Evolutionary conservation across 1,140 invertebrate genomes (phyloP).

Genomic region (Halesus radiatus): DNA sequence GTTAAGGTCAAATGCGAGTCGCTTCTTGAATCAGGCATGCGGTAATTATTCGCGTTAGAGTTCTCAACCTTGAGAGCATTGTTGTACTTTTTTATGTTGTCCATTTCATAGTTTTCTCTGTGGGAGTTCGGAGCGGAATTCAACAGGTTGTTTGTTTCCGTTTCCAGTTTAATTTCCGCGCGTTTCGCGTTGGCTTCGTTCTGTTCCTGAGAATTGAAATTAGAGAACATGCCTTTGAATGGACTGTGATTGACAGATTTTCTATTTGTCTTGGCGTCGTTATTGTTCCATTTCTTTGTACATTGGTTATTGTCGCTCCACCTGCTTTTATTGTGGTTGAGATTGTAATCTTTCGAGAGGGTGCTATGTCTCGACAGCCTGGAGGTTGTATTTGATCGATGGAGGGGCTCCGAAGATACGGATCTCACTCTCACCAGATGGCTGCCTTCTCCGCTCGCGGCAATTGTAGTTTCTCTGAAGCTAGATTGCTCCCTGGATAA

Average conservation of each 20-base stretch:
- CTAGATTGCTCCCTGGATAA: conserved; percentile 71
- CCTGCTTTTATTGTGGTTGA: conserved; percentile 44
- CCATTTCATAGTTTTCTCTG: conserved; percentile 38
- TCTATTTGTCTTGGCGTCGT: conserved; percentile 4
- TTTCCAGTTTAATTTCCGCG: conserved; percentile 48
- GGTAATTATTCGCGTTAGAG: conserved; percentile 16
- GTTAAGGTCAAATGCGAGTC: conserved; percentile 30
- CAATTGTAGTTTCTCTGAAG: conserved; percentile 70
- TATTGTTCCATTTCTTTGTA: conserved; percentile 44
- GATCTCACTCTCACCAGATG: conserved; percentile 65
- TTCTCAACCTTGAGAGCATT: conserved; percentile 27
- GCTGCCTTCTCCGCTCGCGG: conserved; percentile 63
- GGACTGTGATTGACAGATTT: conserved; percentile 31
- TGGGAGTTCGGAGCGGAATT: background rate
- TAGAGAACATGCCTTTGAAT: conserved; percentile 44
- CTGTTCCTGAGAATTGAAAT: conserved; percentile 29
- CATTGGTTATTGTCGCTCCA: conserved; percentile 38
- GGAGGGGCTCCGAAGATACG: conserved; percentile 60
- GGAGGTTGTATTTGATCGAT: conserved; percentile 56
- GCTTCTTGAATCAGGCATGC: conserved; percentile 48
- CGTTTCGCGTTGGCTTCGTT: conserved; percentile 17
- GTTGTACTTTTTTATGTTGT: conserved; percentile 34
- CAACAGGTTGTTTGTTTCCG: conserved; percentile 50
- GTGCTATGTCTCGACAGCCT: conserved; percentile 40
- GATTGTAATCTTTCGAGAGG: conserved; percentile 55